Percentiles rank a stretch among this genome's conserved stretches.
phyloP scores from a whole-genome alignment of 2,113 vertebrate genomes.

The Forbesichthys papilliferus region DNA sequence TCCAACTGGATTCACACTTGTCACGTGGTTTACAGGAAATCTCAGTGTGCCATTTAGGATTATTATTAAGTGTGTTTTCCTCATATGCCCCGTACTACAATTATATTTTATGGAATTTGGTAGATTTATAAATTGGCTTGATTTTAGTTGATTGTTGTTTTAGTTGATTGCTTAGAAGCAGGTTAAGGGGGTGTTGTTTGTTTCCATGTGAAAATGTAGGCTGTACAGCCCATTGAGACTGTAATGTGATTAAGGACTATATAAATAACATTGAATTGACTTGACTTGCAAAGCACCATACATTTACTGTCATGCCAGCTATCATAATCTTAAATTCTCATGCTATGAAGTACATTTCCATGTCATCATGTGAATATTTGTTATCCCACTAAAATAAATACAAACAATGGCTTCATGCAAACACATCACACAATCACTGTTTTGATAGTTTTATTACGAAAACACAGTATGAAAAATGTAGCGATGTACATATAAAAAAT shows the following conservation, averaged over 20 bases:
- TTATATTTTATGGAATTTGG: no score
- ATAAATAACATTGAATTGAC: no score
- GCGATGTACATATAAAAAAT: constrained; percentile 47
- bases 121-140: no score
- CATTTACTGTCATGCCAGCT: background rate
- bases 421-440: constrained; percentile 24
- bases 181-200: no score
- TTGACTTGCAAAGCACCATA: background rate
- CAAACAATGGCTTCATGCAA: background rate
- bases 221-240: no score
- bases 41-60: no score
- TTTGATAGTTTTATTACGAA: constrained; percentile 53
- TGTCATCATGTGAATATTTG: no score
- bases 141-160: no score
- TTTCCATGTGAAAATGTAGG: no score
- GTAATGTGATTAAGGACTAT: no score
- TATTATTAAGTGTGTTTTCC: no score
- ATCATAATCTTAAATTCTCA: constrained; percentile 17
- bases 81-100: no score
- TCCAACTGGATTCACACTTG: constrained; percentile 1
- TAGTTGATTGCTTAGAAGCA: background rate
- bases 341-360: constrained; percentile 18
- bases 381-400: background rate
- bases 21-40: constrained; percentile 56
- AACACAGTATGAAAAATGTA: background rate